These are phyloP conservation scores for Triops longicaudatus DNA, from an alignment of 1,140 invertebrate species.

Conservation along the genomic window DNA sequence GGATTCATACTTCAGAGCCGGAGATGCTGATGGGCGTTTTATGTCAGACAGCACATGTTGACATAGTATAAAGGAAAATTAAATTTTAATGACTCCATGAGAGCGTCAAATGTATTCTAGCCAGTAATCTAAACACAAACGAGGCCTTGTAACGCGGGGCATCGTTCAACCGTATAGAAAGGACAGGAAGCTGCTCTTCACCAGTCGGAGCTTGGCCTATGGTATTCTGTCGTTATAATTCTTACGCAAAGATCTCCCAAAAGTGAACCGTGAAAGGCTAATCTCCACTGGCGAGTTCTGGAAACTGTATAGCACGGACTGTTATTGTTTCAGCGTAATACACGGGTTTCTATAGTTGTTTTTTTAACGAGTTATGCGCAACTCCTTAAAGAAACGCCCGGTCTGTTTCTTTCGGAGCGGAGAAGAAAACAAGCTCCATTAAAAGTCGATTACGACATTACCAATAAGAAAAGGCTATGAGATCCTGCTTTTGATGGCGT, in stretches of 20 bases:
- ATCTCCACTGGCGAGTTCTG: too few relatives aligned
- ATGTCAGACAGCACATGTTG: background rate
- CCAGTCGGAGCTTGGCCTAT: too few relatives aligned
- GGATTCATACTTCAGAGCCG: background rate
- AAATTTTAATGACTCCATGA: background rate
- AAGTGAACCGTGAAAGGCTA: too few relatives aligned
- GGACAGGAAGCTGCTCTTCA: background rate
- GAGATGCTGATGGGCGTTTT: background rate
- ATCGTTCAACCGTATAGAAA: background rate
- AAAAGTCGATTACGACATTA: background rate
- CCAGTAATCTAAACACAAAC: background rate
- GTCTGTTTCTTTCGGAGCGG: background rate
- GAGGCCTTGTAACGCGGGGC: background rate
- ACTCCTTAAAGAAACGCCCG: too few relatives aligned
- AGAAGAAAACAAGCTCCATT: background rate
- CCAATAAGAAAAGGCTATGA: background rate
- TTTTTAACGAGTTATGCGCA: too few relatives aligned
- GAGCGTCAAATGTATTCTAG: background rate
- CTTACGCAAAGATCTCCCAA: too few relatives aligned
- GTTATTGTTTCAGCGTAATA: too few relatives aligned
- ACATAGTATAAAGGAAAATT: background rate
- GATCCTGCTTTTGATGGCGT: constrained; percentile 6
- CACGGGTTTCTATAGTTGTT: too few relatives aligned
- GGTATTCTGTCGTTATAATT: too few relatives aligned
- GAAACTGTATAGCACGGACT: too few relatives aligned